Evolutionary conservation across 2,888 invertebrate species (phyloP), one percentile per base, ranked within the genome.

Genomic region (Hypsopygia costalis): DNA sequence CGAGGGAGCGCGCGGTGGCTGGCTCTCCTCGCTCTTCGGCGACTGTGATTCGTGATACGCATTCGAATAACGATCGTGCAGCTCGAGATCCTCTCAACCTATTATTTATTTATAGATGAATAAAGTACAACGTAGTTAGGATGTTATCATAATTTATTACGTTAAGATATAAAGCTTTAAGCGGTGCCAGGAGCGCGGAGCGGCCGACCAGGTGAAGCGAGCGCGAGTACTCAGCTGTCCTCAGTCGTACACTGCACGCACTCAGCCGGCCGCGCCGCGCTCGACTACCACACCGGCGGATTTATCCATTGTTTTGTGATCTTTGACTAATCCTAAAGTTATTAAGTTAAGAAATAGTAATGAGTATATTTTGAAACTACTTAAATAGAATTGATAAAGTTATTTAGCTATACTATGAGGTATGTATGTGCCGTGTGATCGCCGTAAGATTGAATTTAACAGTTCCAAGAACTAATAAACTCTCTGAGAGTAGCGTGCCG

Each of bases 381-480:
- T 16, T 53, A 47, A 48, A 49, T 44, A 41, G 44, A 40, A 42
- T 36, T 43, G 38, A 44, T 43, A 37, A 43, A 41, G 39, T 46
- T 31, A 31, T 34, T 38, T 43, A 45, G 37, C 37, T 45, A 41
- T 44, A 41, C 40, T 40, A 42, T 38, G 41, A 44, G 44, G 49
- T 21, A 52, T 46, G 51, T 39, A 49, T 47, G 53, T 43, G 48
- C 41, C 47, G 64, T 61, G 60, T 62, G 60, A 51, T 55, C 54
- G 59, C 47, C 52, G 55, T 3, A 58, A 55, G 71, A 65, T 67
- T 72, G 68, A 62, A 68, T 66, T 62, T 52, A 52, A 60, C 59
- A 67, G 81, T 81, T 81, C 80, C 61, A 81, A 81, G 81, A 81
- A 81, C 81, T 64, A 77, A 76, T 63, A 72, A 61, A 79, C 81